A percentile compares a stretch with the other conserved stretches of the same genome.
Evolutionary conservation across 2,888 invertebrate genomes (phyloP).

Genomic region (Synanthedon formicaeformis): DNA sequence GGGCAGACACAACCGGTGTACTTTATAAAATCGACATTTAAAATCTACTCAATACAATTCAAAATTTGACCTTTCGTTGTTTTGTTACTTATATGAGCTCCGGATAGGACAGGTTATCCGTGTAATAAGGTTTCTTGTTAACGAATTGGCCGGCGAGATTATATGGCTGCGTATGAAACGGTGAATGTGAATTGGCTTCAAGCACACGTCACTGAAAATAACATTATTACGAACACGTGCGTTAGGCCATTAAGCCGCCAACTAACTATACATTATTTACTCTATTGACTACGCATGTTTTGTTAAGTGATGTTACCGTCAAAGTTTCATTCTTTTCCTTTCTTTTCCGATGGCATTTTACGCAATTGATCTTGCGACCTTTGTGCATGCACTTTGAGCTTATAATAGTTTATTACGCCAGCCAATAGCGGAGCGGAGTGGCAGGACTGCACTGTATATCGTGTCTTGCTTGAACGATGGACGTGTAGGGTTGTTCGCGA

Average conservation of each 20-base stretch:
- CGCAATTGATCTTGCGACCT: too few species aligned
- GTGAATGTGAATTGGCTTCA: constrained; percentile 46
- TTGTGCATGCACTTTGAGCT: too few species aligned
- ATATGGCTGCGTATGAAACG: constrained; percentile 46
- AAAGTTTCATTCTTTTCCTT: neutral
- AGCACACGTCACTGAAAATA: constrained; percentile 49
- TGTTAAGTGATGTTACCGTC: neutral
- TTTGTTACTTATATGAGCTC: neutral
- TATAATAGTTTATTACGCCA: too few species aligned
- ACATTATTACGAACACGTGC: constrained; percentile 43
- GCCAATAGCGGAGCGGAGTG: too few species aligned
- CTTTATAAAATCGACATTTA: too few species aligned
- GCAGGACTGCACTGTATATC: too few species aligned
- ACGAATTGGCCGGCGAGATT: constrained; percentile 25
- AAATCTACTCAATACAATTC: neutral
- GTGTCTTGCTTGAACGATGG: too few species aligned
- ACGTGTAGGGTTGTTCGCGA: too few species aligned
- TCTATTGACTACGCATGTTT: neutral
- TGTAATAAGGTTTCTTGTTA: constrained; percentile 46
- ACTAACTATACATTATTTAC: neutral
- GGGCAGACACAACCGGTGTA: neutral
- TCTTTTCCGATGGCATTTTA: too few species aligned
- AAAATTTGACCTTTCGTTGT: neutral
- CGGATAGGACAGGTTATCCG: constrained; percentile 13
- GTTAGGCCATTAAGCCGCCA: constrained; percentile 24